Conservation (phyloP, 2,888 invertebrate species). For the Chalcosyrphus nemorum region DNA sequence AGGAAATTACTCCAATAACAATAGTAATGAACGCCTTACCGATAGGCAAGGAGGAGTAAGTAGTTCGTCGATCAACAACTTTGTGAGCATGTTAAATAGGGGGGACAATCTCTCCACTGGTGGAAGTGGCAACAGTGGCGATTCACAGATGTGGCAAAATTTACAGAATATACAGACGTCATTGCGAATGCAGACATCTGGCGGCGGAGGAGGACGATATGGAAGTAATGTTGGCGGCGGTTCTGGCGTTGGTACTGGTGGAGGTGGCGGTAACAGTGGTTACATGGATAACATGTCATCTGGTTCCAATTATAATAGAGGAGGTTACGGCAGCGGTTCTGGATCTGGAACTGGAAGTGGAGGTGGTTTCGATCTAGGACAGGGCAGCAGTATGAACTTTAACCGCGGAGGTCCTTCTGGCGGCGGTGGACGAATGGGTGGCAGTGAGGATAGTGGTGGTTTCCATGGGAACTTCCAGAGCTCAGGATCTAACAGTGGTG, state of each 20-base stretch:
- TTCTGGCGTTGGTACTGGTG: neutral
- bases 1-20: conserved; percentile 38
- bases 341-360: neutral
- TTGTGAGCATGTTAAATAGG: conserved; percentile 58
- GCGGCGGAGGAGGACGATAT: too few species aligned
- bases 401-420: conserved; percentile 25
- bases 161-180: conserved; percentile 63
- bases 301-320: conserved; percentile 34
- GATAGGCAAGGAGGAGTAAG: conserved; percentile 20
- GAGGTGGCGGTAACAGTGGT: neutral
- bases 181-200: conserved; percentile 33
- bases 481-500: neutral
- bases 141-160: conserved; percentile 69
- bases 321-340: neutral
- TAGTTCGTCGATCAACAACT: conserved; percentile 58
- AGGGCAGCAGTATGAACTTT: conserved; percentile 28
- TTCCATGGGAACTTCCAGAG: conserved; percentile 1
- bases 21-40: neutral
- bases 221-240: neutral
- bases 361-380: neutral
- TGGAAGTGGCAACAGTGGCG: conserved; percentile 12
- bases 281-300: conserved; percentile 23
- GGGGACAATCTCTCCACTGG: conserved; percentile 15
- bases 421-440: neutral
- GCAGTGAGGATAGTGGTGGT: neutral